phyloP scores from a whole-genome alignment of 2,888 invertebrate genomes.

The Ganaspis brasiliensis region DNA sequence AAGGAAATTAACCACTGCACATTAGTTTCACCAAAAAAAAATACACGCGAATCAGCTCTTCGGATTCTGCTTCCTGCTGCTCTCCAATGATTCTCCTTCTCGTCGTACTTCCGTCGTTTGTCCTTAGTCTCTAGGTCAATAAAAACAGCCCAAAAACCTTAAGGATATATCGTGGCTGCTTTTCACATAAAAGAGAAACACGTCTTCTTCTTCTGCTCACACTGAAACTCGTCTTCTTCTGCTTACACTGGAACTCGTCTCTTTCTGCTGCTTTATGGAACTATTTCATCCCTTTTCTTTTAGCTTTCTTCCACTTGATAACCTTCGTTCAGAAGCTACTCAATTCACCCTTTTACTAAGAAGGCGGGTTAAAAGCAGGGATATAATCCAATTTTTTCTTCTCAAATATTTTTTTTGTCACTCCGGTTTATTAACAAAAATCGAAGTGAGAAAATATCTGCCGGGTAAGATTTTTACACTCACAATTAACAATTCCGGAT shows the following conservation, averaged over 20 bases:
- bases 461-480: no score
- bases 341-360: neutral
- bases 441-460: no score
- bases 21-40: neutral
- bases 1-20: neutral
- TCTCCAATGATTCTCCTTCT: neutral
- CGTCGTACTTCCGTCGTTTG: neutral
- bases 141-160: constrained; percentile 24
- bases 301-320: neutral
- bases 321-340: constrained; percentile 4
- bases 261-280: neutral
- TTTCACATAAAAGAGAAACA: neutral
- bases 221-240: neutral
- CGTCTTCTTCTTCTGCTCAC: neutral
- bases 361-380: neutral
- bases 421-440: neutral
- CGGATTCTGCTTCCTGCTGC: neutral
- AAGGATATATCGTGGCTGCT: neutral
- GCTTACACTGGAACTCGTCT: neutral
- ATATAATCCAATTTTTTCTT: neutral
- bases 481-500: no score
- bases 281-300: neutral
- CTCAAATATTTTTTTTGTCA: neutral
- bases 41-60: constrained; percentile 9
- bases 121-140: neutral